Conservation (phyloP, 2,113 vertebrate species). For the Paraplagusia blochii region DNA sequence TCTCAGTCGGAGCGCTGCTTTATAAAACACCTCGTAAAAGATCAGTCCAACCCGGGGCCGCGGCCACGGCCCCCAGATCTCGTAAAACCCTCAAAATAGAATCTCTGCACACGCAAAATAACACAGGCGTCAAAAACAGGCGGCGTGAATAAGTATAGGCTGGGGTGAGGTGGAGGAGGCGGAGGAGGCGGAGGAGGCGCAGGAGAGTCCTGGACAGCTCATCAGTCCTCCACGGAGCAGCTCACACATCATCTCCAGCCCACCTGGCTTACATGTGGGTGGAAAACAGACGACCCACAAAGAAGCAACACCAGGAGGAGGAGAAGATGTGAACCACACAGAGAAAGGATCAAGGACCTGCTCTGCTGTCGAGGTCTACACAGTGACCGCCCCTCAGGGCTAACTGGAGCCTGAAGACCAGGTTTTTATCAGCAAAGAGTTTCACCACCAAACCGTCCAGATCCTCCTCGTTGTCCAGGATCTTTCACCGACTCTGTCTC, state of each 20-base stretch:
- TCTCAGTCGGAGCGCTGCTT: constrained; percentile 17
- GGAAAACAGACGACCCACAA: constrained; percentile 55
- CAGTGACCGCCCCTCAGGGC: constrained; percentile 40
- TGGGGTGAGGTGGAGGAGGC: constrained; percentile 22
- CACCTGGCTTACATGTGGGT: constrained; percentile 58
- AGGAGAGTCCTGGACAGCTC: constrained; percentile 41
- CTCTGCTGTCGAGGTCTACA: constrained; percentile 41
- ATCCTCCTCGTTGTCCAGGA: not conserved
- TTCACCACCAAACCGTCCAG: no score
- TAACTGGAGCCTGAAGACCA: no score
- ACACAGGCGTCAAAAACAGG: constrained; percentile 15
- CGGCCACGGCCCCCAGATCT: constrained; percentile 37
- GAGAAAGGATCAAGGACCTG: constrained; percentile 47
- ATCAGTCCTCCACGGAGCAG: constrained; percentile 36
- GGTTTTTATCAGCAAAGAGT: no score
- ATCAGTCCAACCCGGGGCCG: constrained; percentile 4
- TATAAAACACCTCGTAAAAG: constrained; percentile 56
- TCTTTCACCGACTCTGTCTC: no score
- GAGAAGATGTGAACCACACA: constrained; percentile 57
- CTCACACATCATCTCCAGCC: constrained; percentile 15
- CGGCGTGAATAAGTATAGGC: constrained; percentile 13
- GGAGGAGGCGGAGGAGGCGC: constrained; percentile 20
- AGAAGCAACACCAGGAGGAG: constrained; percentile 38
- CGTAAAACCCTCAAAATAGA: constrained; percentile 40
- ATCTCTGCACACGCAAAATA: constrained; percentile 20